phyloP scores from a whole-genome alignment of 2,797 vertebrate genomes.

The Lepilemur septentrionalis region DNA sequence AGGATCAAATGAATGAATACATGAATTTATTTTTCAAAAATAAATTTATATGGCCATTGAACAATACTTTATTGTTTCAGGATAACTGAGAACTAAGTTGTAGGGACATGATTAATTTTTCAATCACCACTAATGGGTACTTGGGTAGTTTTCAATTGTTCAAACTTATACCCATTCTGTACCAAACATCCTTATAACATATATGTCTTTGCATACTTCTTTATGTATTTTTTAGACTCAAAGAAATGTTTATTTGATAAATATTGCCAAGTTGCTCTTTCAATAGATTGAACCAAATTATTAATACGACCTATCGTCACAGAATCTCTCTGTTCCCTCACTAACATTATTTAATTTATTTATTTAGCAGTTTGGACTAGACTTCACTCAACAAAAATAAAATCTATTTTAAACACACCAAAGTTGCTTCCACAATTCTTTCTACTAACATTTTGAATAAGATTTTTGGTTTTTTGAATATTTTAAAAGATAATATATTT shows the following conservation, averaged over 20 bases:
- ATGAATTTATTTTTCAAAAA: neutral
- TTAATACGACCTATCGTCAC: neutral
- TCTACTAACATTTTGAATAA: neutral
- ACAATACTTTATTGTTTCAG: neutral
- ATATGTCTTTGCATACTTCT: neutral
- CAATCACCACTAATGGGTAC: neutral
- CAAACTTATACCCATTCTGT: neutral
- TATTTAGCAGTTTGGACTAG: neutral
- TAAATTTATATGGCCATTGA: neutral
- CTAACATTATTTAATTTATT: neutral
- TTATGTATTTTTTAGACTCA: neutral
- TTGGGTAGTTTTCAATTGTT: neutral
- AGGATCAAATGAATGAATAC: neutral
- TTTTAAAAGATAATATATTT: neutral
- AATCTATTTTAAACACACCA: neutral
- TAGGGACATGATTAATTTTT: neutral
- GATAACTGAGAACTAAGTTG: neutral
- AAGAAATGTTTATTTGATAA: neutral
- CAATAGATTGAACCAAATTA: neutral
- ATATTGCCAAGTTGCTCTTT: neutral
- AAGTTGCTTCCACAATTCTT: neutral
- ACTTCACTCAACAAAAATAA: neutral
- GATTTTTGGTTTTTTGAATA: constrained; percentile 44
- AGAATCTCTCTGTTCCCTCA: constrained; percentile 13
- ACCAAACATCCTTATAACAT: neutral